Evolutionary conservation across 2,888 invertebrate species (phyloP).

Genomic region (Ornithoptera alexandrae): DNA sequence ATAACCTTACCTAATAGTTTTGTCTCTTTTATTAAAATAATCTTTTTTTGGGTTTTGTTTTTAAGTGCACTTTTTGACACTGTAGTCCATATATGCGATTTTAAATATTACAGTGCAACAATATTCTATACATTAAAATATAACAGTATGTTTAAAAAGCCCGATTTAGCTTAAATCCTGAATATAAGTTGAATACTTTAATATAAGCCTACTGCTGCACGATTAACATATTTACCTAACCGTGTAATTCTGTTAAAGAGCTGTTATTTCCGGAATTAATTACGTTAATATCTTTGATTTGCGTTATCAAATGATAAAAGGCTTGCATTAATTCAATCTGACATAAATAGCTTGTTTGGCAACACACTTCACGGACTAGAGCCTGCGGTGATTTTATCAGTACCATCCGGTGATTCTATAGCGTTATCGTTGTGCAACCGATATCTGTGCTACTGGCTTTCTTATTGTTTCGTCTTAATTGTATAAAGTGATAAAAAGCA

Average conservation of each 20-base stretch:
- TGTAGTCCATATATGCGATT: no score
- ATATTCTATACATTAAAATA: no score
- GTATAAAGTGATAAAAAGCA: constrained; percentile 45
- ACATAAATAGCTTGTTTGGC: constrained; percentile 58
- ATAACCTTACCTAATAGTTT: no score
- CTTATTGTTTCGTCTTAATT: constrained; percentile 75
- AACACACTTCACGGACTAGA: constrained; percentile 52
- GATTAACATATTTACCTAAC: constrained; percentile 1
- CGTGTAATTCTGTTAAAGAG: constrained; percentile 18
- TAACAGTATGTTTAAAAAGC: no score
- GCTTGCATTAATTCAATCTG: constrained; percentile 58
- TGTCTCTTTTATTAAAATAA: no score
- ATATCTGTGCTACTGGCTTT: constrained; percentile 60
- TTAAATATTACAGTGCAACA: no score
- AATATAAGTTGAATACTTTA: no score
- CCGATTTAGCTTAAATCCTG: no score
- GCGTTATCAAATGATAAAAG: constrained; percentile 36
- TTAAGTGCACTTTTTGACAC: no score
- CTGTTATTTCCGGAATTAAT: constrained; percentile 10
- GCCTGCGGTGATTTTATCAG: constrained; percentile 55
- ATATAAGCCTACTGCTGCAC: not conserved
- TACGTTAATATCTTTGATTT: not conserved
- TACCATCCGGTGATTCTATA: constrained; percentile 72
- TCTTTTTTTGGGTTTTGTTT: no score
- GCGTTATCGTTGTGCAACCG: constrained; percentile 57